Base-by-base conservation (phyloP, 64 coral and sea anemone species). In the Montipora capricornis region DNA sequence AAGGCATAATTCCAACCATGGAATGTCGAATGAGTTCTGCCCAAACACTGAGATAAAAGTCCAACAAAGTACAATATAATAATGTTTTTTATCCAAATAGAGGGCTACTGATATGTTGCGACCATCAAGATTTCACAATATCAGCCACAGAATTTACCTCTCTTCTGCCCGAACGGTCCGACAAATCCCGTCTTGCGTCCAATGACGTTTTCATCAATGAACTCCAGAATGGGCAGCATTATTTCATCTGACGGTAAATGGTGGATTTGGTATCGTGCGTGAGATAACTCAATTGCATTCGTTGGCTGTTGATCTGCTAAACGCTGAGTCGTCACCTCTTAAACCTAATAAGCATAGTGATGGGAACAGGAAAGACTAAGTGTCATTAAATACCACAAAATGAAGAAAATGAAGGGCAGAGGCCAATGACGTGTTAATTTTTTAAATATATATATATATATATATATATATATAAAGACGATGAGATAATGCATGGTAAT, bases 121-220 rank as follows among this genome's bases (percentile, higher is more conserved):
- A 15, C 0, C 6, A 64, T 64, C 1, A 64, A 37, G 61, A 12
- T 6, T 0, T 57, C 53, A 57, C 61, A 64, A 64, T 15, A 64
- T 64, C 14, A 57, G 0, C 52, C 29, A 29, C 29, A 29, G 29
- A 29, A 37, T 37, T 24, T 91, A 96, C 95, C 95, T 84, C 76
- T 80, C 71, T 59, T 83, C n/a, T 83, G 46, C 9, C 95, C 95
- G 46, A 80, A 96, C 3, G 95, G 95, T 19, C 95, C 95, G 10
- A 58, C 49, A 84, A 96, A 93, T 20, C 83, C 80, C 49, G 95
- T 96, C 47, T 93, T 92, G 69, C 91, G 58, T 47, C 95, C 95
- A 29, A 96, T 90, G 1, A 96, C 87, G 59, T 96, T 96, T 53
- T 92, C 91, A 60, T 96, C 87, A 79, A 96, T 93, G 59, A 87